A percentile compares a stretch with the other conserved stretches of the same genome.
These are phyloP conservation scores for Syrmaticus mikado DNA, from an alignment of 2,113 vertebrate species.

Conservation along the genomic window DNA sequence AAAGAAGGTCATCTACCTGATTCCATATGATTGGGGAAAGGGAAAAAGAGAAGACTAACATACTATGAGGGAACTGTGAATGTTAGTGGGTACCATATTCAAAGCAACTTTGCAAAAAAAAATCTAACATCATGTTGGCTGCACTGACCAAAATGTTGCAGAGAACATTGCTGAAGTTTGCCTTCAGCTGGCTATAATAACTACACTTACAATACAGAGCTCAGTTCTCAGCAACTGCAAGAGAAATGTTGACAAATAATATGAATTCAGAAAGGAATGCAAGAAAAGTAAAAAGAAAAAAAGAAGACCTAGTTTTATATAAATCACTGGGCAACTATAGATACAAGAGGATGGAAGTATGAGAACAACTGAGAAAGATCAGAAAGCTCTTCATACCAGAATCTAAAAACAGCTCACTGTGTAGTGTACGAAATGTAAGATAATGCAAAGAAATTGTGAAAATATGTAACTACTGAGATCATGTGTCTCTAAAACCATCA, in stretches of 20 bases:
- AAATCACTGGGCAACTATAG: background rate
- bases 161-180: background rate
- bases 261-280: background rate
- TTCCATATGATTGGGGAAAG: background rate
- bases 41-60: background rate
- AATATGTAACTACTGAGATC: background rate
- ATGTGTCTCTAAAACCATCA: background rate
- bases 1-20: background rate
- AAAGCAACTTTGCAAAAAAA: background rate
- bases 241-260: background rate
- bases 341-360: background rate
- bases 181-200: background rate
- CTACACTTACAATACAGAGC: background rate
- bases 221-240: background rate
- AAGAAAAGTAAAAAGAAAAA: background rate
- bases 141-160: background rate
- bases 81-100: background rate
- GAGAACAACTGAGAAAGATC: background rate
- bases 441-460: background rate
- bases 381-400: background rate
- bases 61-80: background rate
- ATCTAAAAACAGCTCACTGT: background rate
- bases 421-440: background rate
- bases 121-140: background rate
- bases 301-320: background rate